Evolutionary conservation across 1,140 invertebrate species (phyloP).

Genomic region (Aphis craccivora): DNA sequence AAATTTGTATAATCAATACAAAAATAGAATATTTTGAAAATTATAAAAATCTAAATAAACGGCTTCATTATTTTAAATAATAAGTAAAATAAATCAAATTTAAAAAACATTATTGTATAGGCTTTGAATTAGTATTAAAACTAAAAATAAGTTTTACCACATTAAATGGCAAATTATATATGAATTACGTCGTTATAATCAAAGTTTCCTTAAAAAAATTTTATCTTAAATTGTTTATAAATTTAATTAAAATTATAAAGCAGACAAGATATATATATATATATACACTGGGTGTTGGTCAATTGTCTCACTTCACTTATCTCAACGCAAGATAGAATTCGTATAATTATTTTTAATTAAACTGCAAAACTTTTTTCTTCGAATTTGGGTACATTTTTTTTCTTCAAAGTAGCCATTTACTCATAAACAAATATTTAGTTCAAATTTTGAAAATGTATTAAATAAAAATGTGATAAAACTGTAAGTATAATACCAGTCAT

Average conservation of each 20-base stretch:
- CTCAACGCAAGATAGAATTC: background rate
- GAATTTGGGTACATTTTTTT: background rate
- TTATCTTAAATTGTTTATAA: background rate
- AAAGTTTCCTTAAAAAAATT: background rate
- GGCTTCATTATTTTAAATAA: background rate
- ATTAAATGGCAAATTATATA: background rate
- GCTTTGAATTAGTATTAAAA: background rate
- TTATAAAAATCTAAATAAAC: background rate
- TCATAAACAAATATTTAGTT: background rate
- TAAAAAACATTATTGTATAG: background rate
- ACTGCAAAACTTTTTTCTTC: background rate
- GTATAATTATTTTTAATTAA: constrained; percentile 5
- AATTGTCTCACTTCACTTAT: background rate
- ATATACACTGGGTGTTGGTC: background rate
- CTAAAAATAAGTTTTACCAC: background rate
- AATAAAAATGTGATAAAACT: background rate
- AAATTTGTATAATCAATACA: background rate
- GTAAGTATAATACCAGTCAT: background rate
- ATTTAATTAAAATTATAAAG: background rate
- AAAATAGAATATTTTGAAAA: background rate
- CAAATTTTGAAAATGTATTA: background rate
- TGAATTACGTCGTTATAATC: background rate
- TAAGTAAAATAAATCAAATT: background rate
- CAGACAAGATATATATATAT: background rate
- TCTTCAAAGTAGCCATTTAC: background rate